A percentile compares a stretch with the other conserved stretches of the same genome.
phyloP scores from a whole-genome alignment of 2,113 vertebrate genomes.

The Trichomycterus rosablanca region DNA sequence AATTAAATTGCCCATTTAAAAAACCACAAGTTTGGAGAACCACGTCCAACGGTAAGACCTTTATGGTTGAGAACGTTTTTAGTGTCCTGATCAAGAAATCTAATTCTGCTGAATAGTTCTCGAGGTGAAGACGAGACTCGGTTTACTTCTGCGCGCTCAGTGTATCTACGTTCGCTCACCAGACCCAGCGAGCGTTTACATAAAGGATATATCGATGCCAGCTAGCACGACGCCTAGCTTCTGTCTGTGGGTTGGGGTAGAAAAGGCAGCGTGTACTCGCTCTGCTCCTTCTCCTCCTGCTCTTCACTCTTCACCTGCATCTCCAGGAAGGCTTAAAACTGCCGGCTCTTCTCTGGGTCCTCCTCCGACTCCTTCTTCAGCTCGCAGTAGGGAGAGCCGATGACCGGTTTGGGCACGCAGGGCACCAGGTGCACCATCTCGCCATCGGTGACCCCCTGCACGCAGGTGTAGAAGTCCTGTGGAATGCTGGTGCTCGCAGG shows the following conservation, averaged over 20 bases:
- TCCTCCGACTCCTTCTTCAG: neutral
- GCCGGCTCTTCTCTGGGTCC: conserved; percentile 36
- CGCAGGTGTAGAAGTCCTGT: conserved; percentile 69
- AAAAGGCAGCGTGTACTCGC: conserved; percentile 43
- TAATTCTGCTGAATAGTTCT: no score
- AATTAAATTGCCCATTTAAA: no score
- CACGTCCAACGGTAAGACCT: no score
- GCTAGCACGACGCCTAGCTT: conserved; percentile 18
- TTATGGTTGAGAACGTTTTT: no score
- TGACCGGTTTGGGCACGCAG: conserved; percentile 41
- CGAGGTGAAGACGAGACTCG: no score
- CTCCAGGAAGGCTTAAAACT: conserved; percentile 27
- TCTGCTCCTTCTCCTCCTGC: conserved; percentile 13
- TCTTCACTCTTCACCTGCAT: conserved; percentile 11
- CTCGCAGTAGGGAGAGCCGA: conserved; percentile 19
- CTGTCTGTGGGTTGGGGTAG: conserved; percentile 37
- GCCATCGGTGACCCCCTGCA: conserved; percentile 53
- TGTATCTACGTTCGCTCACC: no score
- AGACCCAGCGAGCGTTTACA: no score
- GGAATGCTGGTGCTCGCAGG: neutral
- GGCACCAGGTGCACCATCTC: conserved; percentile 64
- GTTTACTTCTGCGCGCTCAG: no score
- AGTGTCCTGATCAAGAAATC: no score
- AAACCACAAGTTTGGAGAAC: no score
- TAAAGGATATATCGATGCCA: no score